Conservation (phyloP, 2,797 vertebrate genomes). For the Strix occidentalis region DNA sequence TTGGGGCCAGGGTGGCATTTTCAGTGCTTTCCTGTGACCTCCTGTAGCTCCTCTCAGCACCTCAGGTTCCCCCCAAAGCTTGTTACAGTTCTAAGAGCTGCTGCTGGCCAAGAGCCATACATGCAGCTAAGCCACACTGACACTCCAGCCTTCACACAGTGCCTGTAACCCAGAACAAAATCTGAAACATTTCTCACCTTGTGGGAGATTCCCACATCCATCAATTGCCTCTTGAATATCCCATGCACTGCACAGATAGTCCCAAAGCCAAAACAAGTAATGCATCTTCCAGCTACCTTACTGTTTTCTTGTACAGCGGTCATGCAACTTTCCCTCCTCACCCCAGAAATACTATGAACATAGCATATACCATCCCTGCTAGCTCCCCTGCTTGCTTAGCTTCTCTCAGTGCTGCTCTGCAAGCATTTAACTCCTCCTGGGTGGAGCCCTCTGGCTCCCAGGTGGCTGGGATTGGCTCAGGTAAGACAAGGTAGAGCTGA, state of each 20-base stretch:
- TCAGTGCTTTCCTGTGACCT: neutral
- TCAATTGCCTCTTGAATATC: neutral
- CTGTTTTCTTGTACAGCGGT: neutral
- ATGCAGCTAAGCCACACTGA: neutral
- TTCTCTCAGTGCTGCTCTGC: neutral
- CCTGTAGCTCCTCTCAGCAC: neutral
- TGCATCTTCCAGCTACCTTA: neutral
- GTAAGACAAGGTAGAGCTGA: neutral
- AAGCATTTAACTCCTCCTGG: neutral
- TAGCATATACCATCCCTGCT: fast-evolving
- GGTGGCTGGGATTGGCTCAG: neutral
- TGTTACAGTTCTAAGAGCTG: neutral
- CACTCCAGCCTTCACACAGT: neutral
- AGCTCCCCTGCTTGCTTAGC: fast-evolving
- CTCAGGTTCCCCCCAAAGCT: neutral
- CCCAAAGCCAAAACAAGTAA: neutral
- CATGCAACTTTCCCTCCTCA: neutral
- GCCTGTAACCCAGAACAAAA: fast-evolving
- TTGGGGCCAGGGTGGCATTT: too few relatives aligned
- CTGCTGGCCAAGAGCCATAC: neutral
- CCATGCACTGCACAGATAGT: neutral
- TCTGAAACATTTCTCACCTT: neutral
- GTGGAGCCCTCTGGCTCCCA: neutral
- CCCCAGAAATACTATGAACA: fast-evolving
- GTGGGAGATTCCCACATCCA: neutral